These are phyloP conservation scores for Drosophila quinaria DNA, from an alignment of 2,888 invertebrate genomes.

Conservation along the genomic window DNA sequence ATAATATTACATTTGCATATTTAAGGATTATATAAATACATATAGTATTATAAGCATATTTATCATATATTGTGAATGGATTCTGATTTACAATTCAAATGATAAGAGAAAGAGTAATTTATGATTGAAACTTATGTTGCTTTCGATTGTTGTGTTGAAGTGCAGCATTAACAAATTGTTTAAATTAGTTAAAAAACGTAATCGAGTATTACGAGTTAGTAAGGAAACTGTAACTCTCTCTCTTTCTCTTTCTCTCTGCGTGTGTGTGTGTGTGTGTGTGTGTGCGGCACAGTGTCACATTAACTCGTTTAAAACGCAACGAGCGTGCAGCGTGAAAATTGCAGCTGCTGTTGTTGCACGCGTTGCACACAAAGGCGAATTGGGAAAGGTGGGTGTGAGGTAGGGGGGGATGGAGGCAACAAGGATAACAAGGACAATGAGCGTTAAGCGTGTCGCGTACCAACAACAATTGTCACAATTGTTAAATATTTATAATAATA, in stretches of 20 bases:
- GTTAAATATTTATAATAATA: constrained; percentile 81
- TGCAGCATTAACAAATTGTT: constrained; percentile 27
- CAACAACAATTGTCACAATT: constrained; percentile 80
- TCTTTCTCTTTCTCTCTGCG: not conserved
- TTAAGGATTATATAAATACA: not conserved
- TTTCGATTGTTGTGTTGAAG: constrained; percentile 9
- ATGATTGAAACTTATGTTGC: not conserved
- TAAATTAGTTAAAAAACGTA: constrained; percentile 37
- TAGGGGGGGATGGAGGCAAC: not conserved
- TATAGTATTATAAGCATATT: not conserved
- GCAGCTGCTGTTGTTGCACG: constrained; percentile 65
- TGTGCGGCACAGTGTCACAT: constrained; percentile 50
- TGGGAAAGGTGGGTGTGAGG: not conserved
- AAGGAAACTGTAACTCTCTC: constrained; percentile 6
- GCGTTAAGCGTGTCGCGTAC: constrained; percentile 66
- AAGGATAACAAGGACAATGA: constrained; percentile 62
- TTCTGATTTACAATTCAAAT: not conserved
- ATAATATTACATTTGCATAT: not conserved
- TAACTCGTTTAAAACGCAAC: constrained; percentile 69
- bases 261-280: constrained; percentile 5
- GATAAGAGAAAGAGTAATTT: not conserved
- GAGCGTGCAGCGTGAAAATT: constrained; percentile 76
- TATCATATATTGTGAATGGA: not conserved
- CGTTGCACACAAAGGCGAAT: constrained; percentile 30
- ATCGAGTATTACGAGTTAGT: constrained; percentile 24